Evolutionary conservation across 2,113 vertebrate genomes (phyloP).

Genomic region (Nasalis larvatus): DNA sequence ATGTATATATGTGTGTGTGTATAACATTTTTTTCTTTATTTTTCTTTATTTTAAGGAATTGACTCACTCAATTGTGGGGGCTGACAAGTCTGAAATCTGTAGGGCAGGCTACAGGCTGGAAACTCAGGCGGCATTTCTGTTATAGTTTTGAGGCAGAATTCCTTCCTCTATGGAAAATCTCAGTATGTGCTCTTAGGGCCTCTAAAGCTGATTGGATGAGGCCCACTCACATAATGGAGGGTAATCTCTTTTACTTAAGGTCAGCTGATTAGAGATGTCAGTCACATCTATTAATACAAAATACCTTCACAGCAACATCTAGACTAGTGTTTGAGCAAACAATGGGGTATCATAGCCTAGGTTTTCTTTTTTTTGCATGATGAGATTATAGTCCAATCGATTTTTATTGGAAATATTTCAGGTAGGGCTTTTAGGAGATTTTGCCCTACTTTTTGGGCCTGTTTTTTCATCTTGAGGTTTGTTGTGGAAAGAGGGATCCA

Average conservation of each 20-base stretch:
- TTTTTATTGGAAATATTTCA: not conserved
- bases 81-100: not conserved
- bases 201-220: not conserved
- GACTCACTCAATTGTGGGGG: not conserved
- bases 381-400: not conserved
- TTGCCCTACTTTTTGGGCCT: not conserved
- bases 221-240: not conserved
- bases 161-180: not conserved
- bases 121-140: not conserved
- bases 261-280: not conserved
- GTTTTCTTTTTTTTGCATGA: not conserved
- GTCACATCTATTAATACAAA: not conserved
- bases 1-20: too few species aligned
- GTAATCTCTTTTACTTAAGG: not conserved
- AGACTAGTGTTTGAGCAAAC: not conserved
- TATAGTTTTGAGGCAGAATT: not conserved
- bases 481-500: not conserved
- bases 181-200: not conserved
- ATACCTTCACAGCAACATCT: not conserved
- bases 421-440: not conserved
- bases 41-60: not conserved
- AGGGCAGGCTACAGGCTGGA: not conserved
- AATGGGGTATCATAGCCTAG: not conserved
- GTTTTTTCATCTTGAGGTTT: not conserved
- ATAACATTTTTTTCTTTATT: not conserved